A percentile compares a stretch with the other conserved stretches of the same genome.
Evolutionary conservation across 2,113 vertebrate species (phyloP).

Genomic region (Trochalopteron elliotii): DNA sequence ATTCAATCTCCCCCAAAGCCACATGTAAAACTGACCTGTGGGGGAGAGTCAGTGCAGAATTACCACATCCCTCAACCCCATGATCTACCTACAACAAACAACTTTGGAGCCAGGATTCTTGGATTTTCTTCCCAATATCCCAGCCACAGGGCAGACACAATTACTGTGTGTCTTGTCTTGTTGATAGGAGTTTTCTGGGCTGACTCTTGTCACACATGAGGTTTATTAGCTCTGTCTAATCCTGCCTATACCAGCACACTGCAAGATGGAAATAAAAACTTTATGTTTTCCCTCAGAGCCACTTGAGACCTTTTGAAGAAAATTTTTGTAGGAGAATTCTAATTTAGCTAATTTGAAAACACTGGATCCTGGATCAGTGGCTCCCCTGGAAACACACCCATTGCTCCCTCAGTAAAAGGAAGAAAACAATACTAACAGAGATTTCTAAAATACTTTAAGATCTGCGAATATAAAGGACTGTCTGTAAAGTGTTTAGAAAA

Average conservation of each 20-base stretch:
- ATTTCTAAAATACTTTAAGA: constrained; percentile 19
- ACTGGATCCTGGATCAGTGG: background rate
- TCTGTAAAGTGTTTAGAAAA: constrained; percentile 56
- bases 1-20: background rate
- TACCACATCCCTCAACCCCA: background rate
- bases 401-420: background rate
- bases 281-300: background rate
- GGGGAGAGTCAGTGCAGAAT: background rate
- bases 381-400: background rate
- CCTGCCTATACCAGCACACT: background rate
- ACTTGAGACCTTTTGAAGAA: background rate
- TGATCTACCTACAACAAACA: background rate
- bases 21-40: background rate
- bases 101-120: background rate
- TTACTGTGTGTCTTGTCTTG: background rate
- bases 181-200: background rate
- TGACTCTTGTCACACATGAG: background rate
- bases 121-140: background rate
- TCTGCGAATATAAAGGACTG: constrained; percentile 40
- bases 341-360: constrained; percentile 24
- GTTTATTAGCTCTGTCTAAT: background rate
- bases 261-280: background rate
- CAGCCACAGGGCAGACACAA: background rate
- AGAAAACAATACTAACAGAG: constrained; percentile 8
- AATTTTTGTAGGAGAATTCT: background rate